These are phyloP conservation scores for Sepioteuthis lessoniana DNA, from an alignment of 2,888 invertebrate species.

Conservation along the genomic window DNA sequence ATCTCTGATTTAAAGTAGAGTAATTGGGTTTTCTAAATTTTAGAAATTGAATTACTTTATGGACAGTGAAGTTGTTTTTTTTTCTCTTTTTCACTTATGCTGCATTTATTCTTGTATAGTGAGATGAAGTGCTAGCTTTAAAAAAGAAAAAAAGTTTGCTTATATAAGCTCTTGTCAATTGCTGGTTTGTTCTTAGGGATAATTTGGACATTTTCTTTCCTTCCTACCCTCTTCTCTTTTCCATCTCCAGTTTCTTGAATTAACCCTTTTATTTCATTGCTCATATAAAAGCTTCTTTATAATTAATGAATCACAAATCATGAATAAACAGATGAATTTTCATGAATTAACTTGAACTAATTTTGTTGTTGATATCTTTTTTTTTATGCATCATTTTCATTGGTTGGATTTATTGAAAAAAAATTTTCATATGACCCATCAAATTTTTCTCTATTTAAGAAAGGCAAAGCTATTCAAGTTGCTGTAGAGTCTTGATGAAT, in stretches of 20 bases:
- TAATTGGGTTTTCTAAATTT: neutral
- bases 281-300: neutral
- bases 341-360: neutral
- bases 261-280: neutral
- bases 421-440: neutral
- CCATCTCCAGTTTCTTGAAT: neutral
- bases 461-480: neutral
- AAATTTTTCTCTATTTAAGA: neutral
- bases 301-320: neutral
- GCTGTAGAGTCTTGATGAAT: neutral
- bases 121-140: neutral
- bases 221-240: neutral
- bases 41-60: neutral
- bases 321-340: neutral
- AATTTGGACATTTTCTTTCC: neutral
- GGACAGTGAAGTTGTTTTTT: neutral
- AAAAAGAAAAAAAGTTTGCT: too few relatives aligned
- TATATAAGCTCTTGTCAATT: neutral
- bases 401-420: neutral
- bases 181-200: neutral
- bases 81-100: neutral
- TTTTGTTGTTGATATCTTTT: neutral
- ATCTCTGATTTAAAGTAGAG: neutral
- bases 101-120: neutral
- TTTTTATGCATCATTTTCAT: neutral